A percentile compares a stretch with the other conserved stretches of the same genome.
Conservation (phyloP, 1,140 invertebrate genomes). For the Philaenus spumarius region DNA sequence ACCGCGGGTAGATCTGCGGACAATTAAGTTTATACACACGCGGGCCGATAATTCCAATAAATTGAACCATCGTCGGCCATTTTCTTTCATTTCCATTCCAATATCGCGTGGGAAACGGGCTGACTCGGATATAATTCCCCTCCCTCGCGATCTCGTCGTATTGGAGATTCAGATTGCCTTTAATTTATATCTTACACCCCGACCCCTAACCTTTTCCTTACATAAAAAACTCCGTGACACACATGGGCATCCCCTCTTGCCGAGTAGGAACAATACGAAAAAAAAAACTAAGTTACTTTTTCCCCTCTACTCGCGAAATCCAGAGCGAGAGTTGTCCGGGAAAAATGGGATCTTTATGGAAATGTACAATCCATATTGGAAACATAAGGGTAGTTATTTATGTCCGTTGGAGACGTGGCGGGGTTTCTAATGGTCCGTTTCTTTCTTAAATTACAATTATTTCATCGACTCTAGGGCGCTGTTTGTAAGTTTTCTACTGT, state of each 20-base stretch:
- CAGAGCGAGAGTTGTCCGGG: slow-evolving; percentile 6
- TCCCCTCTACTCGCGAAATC: not conserved
- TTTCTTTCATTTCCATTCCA: too few relatives aligned
- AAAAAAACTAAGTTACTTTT: slow-evolving; percentile 20
- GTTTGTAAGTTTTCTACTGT: too few relatives aligned
- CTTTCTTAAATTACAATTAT: too few relatives aligned
- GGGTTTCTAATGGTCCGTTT: too few relatives aligned
- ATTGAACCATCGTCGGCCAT: too few relatives aligned
- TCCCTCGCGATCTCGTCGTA: not conserved
- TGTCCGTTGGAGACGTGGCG: not conserved
- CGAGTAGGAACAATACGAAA: slow-evolving; percentile 19
- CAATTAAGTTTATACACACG: too few relatives aligned
- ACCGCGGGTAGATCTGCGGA: too few relatives aligned
- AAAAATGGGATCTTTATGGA: slow-evolving; percentile 27
- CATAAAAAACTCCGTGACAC: slow-evolving; percentile 19
- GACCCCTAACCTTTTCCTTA: slow-evolving; percentile 3
- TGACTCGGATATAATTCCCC: not conserved
- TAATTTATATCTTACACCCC: slow-evolving; percentile 22
- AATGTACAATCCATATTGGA: slow-evolving; percentile 22
- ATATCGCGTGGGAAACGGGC: not conserved
- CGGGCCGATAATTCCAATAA: too few relatives aligned
- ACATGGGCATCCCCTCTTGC: slow-evolving; percentile 21
- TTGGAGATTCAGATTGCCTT: slow-evolving; percentile 13
- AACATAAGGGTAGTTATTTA: not conserved
- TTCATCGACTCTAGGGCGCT: too few relatives aligned